Evolutionary conservation across 2,888 invertebrate genomes (phyloP).

Genomic region (Odiellus spinosus): DNA sequence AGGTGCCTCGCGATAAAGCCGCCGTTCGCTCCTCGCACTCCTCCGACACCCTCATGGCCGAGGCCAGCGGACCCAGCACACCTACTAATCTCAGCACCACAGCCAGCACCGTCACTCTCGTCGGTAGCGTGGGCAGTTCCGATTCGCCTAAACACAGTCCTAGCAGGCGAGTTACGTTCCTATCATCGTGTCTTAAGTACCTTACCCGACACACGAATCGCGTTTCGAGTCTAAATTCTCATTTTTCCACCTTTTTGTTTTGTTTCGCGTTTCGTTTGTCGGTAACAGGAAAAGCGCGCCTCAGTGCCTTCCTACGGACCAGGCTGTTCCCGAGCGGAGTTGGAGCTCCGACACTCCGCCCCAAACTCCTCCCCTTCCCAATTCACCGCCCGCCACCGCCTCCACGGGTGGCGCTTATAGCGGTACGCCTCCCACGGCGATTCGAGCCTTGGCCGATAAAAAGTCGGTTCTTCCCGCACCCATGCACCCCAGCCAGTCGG

Average conservation of each 20-base stretch:
- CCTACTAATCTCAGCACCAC: conserved; percentile 49
- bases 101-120: conserved; percentile 44
- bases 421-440: too few relatives aligned
- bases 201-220: too few relatives aligned
- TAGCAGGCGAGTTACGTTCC: conserved; percentile 4
- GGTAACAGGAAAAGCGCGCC: conserved; percentile 13
- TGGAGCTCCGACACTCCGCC: too few relatives aligned
- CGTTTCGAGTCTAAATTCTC: too few relatives aligned
- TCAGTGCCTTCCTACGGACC: conserved; percentile 8
- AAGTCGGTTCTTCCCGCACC: conserved; percentile 5
- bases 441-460: conserved; percentile 9
- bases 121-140: conserved; percentile 36
- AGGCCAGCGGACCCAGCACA: conserved; percentile 45
- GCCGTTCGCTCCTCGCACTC: conserved; percentile 31
- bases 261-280: too few relatives aligned
- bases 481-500: conserved; percentile 17
- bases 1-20: not conserved
- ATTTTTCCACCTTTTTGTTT: too few relatives aligned
- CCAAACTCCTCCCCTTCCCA: too few relatives aligned
- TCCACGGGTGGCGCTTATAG: too few relatives aligned
- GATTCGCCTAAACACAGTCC: conserved; percentile 18
- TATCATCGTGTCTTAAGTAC: too few relatives aligned
- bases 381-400: too few relatives aligned
- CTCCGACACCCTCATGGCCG: conserved; percentile 60
- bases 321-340: not conserved